Conservation (phyloP, 2,888 invertebrate species). For the Pandemis corylana region DNA sequence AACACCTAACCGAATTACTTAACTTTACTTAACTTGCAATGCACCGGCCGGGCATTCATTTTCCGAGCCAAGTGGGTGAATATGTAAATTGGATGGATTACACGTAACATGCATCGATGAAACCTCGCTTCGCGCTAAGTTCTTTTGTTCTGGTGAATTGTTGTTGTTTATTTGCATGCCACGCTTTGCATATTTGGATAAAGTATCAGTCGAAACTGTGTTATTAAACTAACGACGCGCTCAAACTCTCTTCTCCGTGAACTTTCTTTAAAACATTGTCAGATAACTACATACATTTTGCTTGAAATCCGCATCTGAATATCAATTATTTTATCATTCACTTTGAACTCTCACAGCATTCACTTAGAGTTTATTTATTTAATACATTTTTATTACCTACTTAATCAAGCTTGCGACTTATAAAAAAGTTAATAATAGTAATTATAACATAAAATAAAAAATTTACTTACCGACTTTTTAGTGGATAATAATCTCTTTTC, state of each 20-base stretch:
- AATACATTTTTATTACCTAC: no score
- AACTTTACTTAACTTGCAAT: constrained; percentile 18
- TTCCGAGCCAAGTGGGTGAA: constrained; percentile 11
- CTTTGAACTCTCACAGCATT: no score
- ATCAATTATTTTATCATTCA: no score
- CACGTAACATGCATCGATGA: constrained; percentile 11
- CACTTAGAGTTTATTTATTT: no score
- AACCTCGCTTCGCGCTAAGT: not conserved
- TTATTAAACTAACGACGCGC: not conserved
- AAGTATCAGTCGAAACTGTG: not conserved
- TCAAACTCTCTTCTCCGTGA: not conserved
- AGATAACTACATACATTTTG: not conserved
- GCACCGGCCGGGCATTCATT: constrained; percentile 8
- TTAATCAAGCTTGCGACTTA: no score
- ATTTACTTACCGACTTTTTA: no score
- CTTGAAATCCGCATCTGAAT: not conserved
- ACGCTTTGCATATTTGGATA: not conserved
- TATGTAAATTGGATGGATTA: constrained; percentile 11
- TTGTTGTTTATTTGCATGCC: not conserved
- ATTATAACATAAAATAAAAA: no score
- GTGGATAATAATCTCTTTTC: no score
- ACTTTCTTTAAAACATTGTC: not conserved
- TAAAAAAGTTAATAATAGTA: no score
- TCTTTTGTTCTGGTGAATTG: not conserved
- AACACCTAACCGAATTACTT: constrained; percentile 13